These are phyloP conservation scores for Dasyprocta punctata DNA, from an alignment of 2,113 vertebrate species.

Conservation along the genomic window DNA sequence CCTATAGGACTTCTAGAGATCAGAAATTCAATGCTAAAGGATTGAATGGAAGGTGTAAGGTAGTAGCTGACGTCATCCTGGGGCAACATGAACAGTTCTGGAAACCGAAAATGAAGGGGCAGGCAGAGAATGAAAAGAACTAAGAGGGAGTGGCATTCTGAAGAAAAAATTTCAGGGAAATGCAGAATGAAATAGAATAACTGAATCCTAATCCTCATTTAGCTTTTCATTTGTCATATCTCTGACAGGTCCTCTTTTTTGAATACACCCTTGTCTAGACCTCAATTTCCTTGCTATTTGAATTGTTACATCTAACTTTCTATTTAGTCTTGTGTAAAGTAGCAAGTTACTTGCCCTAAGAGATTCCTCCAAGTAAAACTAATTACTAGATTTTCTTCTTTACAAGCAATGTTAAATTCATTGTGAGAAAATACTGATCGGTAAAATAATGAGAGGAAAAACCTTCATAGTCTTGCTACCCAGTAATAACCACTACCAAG, in stretches of 20 bases:
- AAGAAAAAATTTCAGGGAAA: background rate
- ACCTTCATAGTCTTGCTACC: background rate
- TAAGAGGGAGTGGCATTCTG: background rate
- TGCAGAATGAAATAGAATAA: background rate
- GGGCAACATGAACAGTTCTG: rapidly evolving
- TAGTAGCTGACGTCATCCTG: background rate
- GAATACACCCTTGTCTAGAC: background rate
- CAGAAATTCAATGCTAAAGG: background rate
- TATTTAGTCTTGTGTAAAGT: background rate
- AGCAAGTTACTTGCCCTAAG: background rate
- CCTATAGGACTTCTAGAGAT: background rate
- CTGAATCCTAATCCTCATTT: background rate
- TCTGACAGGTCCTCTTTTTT: background rate
- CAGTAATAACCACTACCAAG: background rate
- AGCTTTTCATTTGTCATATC: background rate
- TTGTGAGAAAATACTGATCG: background rate
- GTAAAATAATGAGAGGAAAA: background rate
- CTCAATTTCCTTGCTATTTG: background rate
- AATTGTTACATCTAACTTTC: background rate
- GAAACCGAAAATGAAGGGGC: background rate
- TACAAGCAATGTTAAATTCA: background rate
- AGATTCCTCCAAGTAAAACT: background rate
- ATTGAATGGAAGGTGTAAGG: background rate
- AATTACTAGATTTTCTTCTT: background rate
- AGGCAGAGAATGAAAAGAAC: background rate